Evolutionary conservation across 2,888 invertebrate species (phyloP), one percentile per base, ranked within the genome.

Genomic region (Brachynemurus nebulosus): DNA sequence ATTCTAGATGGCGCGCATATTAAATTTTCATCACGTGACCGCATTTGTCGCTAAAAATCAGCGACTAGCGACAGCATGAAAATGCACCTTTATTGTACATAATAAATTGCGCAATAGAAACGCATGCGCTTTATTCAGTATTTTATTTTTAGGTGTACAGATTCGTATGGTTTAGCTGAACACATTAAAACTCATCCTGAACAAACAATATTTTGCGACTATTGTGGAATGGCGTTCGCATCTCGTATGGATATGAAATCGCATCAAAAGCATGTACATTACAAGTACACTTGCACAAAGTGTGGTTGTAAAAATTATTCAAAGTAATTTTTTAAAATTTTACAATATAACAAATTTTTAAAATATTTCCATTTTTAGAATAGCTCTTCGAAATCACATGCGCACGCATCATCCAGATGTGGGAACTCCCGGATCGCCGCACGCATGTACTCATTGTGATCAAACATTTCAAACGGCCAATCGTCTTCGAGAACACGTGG

Each of bases 171-270:
- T 36, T 18, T 36, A 18, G 18, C 18, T 6, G 36, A 36, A 2
- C 36, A 36, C 19, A 19, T 36, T 36, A 11, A 19, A 36, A 36
- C 18, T n/a, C 36, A 36, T 36, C 14, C 30, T 12, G n/a, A 30
- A 11, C n/a, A 36, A 5, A 18, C 36, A 5, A 18, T 36, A 12
- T 16, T 17, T 18, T 36, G 36, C n/a, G 36, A 36, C 2, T 18
- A n/a, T 11, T 36, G 36, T 18, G 36, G 36, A 2, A n/a, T 18
- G 5, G 19, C 36, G 19, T 36, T 36, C 19, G n/a, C 6, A 16
- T 11, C 36, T 6, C 36, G 19, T 2, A 4, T 6, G n/a, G n/a
- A 17, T 7, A n/a, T 36, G 19, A 12, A 19, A 36, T 12, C 36
- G 17, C 36, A 36, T 5, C 17, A 36, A 36, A 36, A 19, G 19